phyloP scores from a whole-genome alignment of 2,797 vertebrate genomes.

The Acrossocheilus fasciatus region DNA sequence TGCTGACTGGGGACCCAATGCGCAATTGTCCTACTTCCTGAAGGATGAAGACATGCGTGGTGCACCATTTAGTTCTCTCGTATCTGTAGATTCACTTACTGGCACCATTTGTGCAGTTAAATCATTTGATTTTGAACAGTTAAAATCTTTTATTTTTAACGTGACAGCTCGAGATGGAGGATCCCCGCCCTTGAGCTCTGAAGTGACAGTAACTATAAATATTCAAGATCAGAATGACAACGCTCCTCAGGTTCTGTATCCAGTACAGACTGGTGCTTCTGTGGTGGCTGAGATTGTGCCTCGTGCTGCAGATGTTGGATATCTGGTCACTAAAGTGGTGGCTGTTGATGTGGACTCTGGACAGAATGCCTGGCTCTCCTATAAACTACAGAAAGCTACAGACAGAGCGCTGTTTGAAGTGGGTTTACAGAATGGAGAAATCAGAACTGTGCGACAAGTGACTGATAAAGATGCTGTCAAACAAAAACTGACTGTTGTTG shows the following conservation, averaged over 20 bases:
- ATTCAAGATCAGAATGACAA: constrained; percentile 16
- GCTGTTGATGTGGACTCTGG: constrained; percentile 76
- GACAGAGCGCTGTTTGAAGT: constrained; percentile 74
- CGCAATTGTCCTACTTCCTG: constrained; percentile 52
- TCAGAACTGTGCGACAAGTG: constrained; percentile 71
- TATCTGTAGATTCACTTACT: constrained; percentile 57
- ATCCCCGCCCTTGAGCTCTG: constrained; percentile 49
- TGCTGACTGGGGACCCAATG: constrained; percentile 34
- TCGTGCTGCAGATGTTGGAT: constrained; percentile 72
- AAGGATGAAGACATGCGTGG: constrained; percentile 26
- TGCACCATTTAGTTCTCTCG: constrained; percentile 25
- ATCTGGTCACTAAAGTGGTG: constrained; percentile 76
- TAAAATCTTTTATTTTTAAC: constrained; percentile 46
- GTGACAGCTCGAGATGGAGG: constrained; percentile 57
- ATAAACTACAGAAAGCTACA: constrained; percentile 69
- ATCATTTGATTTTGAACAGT: constrained; percentile 56
- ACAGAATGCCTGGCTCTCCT: constrained; percentile 76
- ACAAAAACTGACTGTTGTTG: constrained; percentile 67
- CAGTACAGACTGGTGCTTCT: constrained; percentile 52
- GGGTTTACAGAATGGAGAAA: constrained; percentile 68
- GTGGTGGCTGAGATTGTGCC: constrained; percentile 64
- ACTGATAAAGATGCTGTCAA: constrained; percentile 42
- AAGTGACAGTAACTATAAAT: constrained; percentile 7
- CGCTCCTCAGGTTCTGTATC: constrained; percentile 57
- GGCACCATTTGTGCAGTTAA: constrained; percentile 47